Conservation (phyloP, 2,797 vertebrate species). For the Rhinella marina region DNA sequence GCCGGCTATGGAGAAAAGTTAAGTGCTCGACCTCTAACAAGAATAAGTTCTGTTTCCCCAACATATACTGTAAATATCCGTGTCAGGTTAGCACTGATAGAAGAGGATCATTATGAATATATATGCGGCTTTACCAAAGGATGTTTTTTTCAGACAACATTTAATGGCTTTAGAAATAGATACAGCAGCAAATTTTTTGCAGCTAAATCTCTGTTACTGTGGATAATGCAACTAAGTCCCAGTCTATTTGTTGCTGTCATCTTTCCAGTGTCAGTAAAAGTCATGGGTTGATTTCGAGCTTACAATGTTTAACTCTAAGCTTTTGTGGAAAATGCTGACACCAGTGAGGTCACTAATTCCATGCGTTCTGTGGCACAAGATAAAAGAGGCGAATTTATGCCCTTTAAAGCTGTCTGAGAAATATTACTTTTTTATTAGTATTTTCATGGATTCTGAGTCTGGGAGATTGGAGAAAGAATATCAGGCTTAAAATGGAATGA, state of each 20-base stretch:
- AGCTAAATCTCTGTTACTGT: conserved; percentile 12
- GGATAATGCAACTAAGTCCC: conserved; percentile 46
- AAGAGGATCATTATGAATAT: conserved; percentile 9
- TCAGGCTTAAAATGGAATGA: conserved; percentile 53
- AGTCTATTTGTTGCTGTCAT: conserved; percentile 46
- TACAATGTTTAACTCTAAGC: conserved; percentile 52
- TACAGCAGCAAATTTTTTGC: conserved; percentile 10
- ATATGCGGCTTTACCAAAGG: background rate
- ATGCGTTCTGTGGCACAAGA: conserved; percentile 53
- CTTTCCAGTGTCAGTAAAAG: conserved; percentile 51
- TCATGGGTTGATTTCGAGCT: conserved; percentile 37
- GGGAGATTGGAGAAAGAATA: conserved; percentile 53
- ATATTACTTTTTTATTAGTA: conserved; percentile 58
- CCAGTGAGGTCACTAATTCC: conserved; percentile 54
- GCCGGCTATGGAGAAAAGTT: background rate
- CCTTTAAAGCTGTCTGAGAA: conserved; percentile 56
- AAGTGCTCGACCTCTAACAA: background rate
- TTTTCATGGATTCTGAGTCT: conserved; percentile 56
- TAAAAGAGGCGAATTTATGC: conserved; percentile 57
- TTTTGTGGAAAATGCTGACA: conserved; percentile 58
- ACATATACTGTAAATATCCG: background rate
- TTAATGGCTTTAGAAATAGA: conserved; percentile 32
- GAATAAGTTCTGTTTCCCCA: background rate
- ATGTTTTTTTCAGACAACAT: background rate
- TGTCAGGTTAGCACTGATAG: background rate